Base-by-base conservation (phyloP, 2,113 vertebrate genomes). In the Coptodon bakossiorum region DNA sequence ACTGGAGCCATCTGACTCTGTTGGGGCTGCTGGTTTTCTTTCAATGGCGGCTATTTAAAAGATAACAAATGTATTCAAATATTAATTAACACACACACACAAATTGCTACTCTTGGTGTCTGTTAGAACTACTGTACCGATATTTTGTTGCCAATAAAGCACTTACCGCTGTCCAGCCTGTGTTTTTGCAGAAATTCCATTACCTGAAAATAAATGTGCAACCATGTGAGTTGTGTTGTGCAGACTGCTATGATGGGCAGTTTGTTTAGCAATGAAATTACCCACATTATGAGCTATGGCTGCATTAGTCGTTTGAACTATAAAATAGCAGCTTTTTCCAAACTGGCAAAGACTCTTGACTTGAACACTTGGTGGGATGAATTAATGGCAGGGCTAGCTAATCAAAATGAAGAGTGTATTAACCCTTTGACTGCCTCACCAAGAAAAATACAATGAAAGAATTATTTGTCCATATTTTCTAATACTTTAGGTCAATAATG, bases 101-200 rank as follows among this genome's bases (percentile, higher is more conserved):
- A 45, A n/a, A 54, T 80, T 36, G 12, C 19, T 80, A 52, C 10
- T 0, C 17, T 34, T 9, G 0, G 22, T 19, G 3, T 48, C 24
- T 29, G 73, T 52, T 78, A 52, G 16, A 76, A 29, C 22, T 73
- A 29, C 16, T 12, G 5, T 13, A 54, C 3, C 3, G 1, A 73
- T 19, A 22, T 59, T 66, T 29, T 40, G 17, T 8, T 81, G 31
- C 8, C 12, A 56, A 57, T 7, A 4, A 80, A 53, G 6, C 10
- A 95, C 96, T 95, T 89, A 96, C 96, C 94, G 40, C 57, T 87
- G 86, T 92, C 88, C 82, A 96, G 88, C 79, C 95, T 95, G 36
- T 95, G 84, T 66, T 83, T 86, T 85, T 84, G 82, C 24, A 96
- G 83, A 68, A 78, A 94, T 89, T 81, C 91, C 88, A 94, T 94